Percentiles rank a stretch among this genome's conserved stretches.
phyloP scores from a whole-genome alignment of 2,888 invertebrate genomes.

The Euplexia lucipara region DNA sequence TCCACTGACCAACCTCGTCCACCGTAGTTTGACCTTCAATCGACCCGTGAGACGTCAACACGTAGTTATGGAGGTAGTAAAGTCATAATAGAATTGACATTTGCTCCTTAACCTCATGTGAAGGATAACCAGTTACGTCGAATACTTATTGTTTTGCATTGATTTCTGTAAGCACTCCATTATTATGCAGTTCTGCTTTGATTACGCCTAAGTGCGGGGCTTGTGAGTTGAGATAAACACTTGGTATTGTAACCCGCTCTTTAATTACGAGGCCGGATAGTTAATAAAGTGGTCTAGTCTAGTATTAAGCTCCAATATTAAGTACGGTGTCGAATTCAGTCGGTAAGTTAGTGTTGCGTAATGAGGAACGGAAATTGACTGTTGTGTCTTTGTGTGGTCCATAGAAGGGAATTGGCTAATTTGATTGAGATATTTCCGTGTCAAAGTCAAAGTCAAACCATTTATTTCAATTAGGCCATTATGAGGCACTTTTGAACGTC shows the following conservation, averaged over 20 bases:
- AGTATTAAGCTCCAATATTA: constrained; percentile 31
- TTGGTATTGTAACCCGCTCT: constrained; percentile 44
- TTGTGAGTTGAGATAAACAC: constrained; percentile 24
- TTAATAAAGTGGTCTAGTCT: constrained; percentile 33
- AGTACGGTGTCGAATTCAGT: constrained; percentile 47
- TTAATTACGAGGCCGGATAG: constrained; percentile 44
- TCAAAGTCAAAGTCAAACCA: too few relatives aligned
- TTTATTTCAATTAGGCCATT: too few relatives aligned
- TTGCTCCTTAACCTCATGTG: constrained; percentile 61
- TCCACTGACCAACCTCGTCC: not conserved
- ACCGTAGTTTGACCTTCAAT: not conserved
- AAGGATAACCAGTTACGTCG: constrained; percentile 65
- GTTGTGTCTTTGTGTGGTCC: constrained; percentile 18
- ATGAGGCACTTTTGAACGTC: too few relatives aligned
- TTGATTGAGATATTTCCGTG: not conserved
- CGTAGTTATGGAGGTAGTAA: constrained; percentile 27
- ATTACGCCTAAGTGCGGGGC: constrained; percentile 33
- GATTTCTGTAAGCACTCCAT: constrained; percentile 44
- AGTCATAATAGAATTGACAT: constrained; percentile 63
- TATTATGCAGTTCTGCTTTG: constrained; percentile 39
- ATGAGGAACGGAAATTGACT: not conserved
- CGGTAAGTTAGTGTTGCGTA: constrained; percentile 23
- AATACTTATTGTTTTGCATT: constrained; percentile 49
- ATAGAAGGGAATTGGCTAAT: not conserved
- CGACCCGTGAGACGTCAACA: too few relatives aligned